Percentiles rank a stretch among this genome's conserved stretches.
Evolutionary conservation across 2,888 invertebrate species (phyloP).

Genomic region (Heliothis peltigera): DNA sequence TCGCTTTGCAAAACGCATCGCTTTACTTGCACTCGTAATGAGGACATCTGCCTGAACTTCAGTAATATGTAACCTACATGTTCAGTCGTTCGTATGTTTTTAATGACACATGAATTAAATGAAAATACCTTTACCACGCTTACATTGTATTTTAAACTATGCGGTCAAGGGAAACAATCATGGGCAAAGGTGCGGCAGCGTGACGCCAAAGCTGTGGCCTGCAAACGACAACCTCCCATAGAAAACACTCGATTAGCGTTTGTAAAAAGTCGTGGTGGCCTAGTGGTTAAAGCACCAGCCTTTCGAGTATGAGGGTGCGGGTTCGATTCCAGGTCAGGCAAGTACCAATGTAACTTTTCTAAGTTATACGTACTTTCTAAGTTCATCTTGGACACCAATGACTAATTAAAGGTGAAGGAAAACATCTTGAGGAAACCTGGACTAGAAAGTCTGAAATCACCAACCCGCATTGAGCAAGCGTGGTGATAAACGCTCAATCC

Average conservation of each 20-base stretch:
- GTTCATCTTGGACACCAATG: no score
- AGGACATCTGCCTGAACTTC: not conserved
- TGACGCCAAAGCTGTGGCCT: not conserved
- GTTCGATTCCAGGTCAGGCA: no score
- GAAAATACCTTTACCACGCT: not conserved
- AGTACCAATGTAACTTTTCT: no score
- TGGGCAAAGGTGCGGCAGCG: not conserved
- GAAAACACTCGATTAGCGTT: conserved; percentile 2
- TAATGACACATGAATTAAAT: not conserved
- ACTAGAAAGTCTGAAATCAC: no score
- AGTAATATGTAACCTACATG: not conserved
- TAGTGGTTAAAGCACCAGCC: no score
- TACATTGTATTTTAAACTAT: not conserved
- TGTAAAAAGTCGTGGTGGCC: no score
- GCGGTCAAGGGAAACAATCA: not conserved
- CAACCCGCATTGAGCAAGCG: no score
- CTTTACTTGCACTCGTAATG: not conserved
- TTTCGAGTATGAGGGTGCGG: no score
- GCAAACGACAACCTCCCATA: not conserved
- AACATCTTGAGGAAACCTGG: no score
- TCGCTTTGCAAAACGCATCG: not conserved
- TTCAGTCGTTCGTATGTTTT: conserved; percentile 2
- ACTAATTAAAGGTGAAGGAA: no score
- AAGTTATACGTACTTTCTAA: no score
- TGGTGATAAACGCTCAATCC: no score